phyloP scores from a whole-genome alignment of 1,140 invertebrate species.

The Bombus consobrinus region DNA sequence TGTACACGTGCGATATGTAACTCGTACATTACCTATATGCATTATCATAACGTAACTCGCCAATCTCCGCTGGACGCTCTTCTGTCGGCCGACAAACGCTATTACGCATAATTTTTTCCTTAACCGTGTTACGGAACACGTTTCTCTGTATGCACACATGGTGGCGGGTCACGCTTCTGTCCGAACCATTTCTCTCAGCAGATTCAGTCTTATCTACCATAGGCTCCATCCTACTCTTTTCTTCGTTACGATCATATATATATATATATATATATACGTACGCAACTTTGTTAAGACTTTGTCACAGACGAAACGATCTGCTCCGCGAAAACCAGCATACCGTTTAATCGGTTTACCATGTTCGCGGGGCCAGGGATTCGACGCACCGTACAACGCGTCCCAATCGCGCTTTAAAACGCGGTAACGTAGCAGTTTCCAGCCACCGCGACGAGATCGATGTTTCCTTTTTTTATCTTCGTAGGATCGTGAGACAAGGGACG shows the following conservation, averaged over 20 bases:
- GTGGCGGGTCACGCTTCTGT: conserved; percentile 81
- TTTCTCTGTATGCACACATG: conserved; percentile 72
- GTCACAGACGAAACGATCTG: neutral
- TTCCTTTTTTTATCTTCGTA: neutral
- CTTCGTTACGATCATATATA: neutral
- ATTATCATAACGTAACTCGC: conserved; percentile 25
- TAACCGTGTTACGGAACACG: conserved; percentile 42
- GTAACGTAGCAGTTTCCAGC: too few species aligned
- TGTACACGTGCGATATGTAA: conserved; percentile 34
- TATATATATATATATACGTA: too few species aligned
- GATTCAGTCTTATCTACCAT: conserved; percentile 9
- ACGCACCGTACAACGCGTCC: too few species aligned
- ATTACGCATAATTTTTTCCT: conserved; percentile 18
- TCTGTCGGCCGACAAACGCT: conserved; percentile 41
- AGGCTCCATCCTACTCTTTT: conserved; percentile 8
- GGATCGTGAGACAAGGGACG: neutral
- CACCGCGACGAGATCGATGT: neutral
- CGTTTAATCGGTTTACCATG: neutral
- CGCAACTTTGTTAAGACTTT: neutral
- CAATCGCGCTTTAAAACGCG: neutral
- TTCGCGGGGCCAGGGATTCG: neutral
- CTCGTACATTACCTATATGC: conserved; percentile 21
- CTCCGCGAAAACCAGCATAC: neutral
- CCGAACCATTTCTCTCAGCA: conserved; percentile 52
- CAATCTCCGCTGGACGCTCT: conserved; percentile 41